These are phyloP conservation scores for Typhlichthys subterraneus DNA, from an alignment of 2,797 vertebrate species.

Conservation along the genomic window DNA sequence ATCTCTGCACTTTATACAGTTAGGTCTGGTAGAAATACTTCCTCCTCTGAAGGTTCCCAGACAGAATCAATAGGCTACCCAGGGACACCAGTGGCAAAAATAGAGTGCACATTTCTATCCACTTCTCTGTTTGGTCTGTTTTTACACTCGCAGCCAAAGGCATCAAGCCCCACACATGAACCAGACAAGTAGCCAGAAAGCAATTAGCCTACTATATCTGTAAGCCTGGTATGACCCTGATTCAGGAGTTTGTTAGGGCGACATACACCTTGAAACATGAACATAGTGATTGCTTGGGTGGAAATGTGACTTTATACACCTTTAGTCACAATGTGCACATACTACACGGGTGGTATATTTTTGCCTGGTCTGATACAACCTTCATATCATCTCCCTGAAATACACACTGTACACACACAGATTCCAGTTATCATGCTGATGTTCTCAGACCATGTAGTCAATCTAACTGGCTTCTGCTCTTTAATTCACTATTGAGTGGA, in stretches of 20 bases:
- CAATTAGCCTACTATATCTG: conserved; percentile 47
- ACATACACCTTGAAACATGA: conserved; percentile 28
- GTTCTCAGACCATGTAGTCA: not conserved
- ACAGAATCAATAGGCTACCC: conserved; percentile 74
- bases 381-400: not conserved
- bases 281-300: conserved; percentile 22
- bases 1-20: conserved; percentile 46
- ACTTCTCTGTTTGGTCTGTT: conserved; percentile 54
- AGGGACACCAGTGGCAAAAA: conserved; percentile 66
- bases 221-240: conserved; percentile 34
- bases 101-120: conserved; percentile 70
- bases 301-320: conserved; percentile 12
- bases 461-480: not conserved
- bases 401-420: not conserved
- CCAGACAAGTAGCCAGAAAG: conserved; percentile 51
- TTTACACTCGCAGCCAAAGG: conserved; percentile 60
- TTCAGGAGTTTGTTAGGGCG: conserved; percentile 42
- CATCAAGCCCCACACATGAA: conserved; percentile 61
- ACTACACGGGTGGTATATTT: not conserved
- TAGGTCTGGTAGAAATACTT: conserved; percentile 68
- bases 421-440: not conserved
- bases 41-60: conserved; percentile 72
- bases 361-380: too few species aligned
- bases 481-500: not conserved
- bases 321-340: not conserved